Base-by-base conservation (phyloP, 2,888 invertebrate species). In the Agonopterix alstromeriana region DNA sequence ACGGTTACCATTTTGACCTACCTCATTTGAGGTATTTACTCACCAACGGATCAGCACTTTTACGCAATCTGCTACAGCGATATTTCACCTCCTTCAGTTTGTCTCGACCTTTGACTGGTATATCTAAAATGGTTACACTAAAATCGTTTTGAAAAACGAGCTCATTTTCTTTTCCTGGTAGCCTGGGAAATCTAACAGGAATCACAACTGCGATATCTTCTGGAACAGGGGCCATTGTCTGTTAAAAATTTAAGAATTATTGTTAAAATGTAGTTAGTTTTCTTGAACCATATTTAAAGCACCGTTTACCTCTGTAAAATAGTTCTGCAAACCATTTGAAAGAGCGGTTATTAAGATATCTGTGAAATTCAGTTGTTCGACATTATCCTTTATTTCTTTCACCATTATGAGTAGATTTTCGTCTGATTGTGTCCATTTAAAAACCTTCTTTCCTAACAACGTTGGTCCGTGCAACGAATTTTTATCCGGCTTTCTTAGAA, bases 331-430 rank as follows among this genome's bases (percentile, higher is more conserved):
- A 49, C 87, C 86, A 36, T 73, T 73, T 1, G 90, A 88, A n/a
- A 91, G 56, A 12, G 89, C 85, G 14, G 86, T 74, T 2, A 85
- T 66, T 44, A 90, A 54, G 45, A 90, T 69, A 54, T 90, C 90
- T 0, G 82, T 77, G 57, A 90, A 90, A 49, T 73, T 79, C 1
- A 76, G 64, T 7, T 73, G 71, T 4, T 65, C 58, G 2, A 70
- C 53, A 47, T 61, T 64, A 10, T 64, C 57, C 58, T 81, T 82
- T 42, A 77, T 74, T 48, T 71, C 70, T 63, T 79, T 83, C 43
- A 79, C 72, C 62, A 67, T 76, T 41, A 55, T 48, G 11, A 84
- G 60, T 17, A 89, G 61, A 49, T 84, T 66, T 52, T 79, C 77
- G 36, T 80, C 68, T 1, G 76, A 67, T 17, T 73, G 60, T 1